phyloP scores from a whole-genome alignment of 2,888 invertebrate species.

The Agriopis marginaria region DNA sequence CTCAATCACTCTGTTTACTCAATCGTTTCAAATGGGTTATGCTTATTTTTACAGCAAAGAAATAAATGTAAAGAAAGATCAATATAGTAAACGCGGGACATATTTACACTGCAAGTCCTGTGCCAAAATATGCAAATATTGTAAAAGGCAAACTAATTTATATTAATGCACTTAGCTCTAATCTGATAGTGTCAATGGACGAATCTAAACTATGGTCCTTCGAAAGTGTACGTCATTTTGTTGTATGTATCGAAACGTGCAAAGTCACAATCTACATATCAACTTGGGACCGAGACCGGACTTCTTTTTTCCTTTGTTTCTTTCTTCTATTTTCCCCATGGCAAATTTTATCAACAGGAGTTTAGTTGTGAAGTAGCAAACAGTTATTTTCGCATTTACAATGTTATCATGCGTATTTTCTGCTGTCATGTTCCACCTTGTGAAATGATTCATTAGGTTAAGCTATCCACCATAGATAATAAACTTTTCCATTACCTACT shows the following conservation, averaged over 20 bases:
- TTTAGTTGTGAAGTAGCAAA: no score
- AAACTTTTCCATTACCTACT: slow-evolving; percentile 36
- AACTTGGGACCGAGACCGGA: no score
- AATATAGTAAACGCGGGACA: slow-evolving; percentile 34
- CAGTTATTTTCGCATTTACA: background rate
- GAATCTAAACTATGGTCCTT: no score
- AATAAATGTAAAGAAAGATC: slow-evolving; percentile 4
- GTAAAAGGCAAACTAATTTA: no score
- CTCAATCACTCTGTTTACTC: background rate
- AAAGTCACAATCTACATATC: no score
- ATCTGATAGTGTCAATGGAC: background rate
- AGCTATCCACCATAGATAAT: slow-evolving; percentile 3
- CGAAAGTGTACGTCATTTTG: no score
- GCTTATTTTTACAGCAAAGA: slow-evolving; percentile 1
- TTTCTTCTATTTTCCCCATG: no score
- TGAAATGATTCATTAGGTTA: background rate
- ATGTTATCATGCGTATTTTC: background rate
- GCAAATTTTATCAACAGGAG: no score
- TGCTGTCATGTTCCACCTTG: background rate
- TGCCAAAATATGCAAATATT: no score
- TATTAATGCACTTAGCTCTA: no score
- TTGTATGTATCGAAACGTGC: no score
- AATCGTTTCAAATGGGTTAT: slow-evolving; percentile 7
- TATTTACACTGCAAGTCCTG: slow-evolving; percentile 43
- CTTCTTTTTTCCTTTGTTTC: no score